Evolutionary conservation across 2,113 vertebrate species (phyloP).

Genomic region (Polypterus senegalus): DNA sequence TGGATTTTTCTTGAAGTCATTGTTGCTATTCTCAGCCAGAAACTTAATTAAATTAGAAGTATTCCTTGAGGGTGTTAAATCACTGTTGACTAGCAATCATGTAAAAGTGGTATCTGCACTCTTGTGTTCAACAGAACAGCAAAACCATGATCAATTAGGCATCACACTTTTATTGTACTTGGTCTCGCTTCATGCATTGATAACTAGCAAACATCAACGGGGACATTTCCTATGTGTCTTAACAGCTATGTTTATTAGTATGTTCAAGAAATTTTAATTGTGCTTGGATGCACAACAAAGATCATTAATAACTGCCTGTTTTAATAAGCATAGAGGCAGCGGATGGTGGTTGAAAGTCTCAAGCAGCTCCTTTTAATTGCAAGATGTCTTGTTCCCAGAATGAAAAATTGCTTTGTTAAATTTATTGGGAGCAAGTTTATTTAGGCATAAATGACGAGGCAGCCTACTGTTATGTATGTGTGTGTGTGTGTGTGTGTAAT

Average conservation of each 20-base stretch:
- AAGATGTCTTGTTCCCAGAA: slow-evolving; percentile 2
- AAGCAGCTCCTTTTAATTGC: slow-evolving; percentile 18
- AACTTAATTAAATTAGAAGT: slow-evolving; percentile 8
- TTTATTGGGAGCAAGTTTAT: slow-evolving; percentile 21
- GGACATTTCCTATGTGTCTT: slow-evolving; percentile 1
- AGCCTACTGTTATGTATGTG: background rate
- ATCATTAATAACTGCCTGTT: slow-evolving; percentile 7
- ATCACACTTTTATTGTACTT: slow-evolving; percentile 5
- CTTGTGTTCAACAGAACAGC: background rate
- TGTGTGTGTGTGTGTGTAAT: too few species aligned
- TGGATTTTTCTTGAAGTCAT: background rate
- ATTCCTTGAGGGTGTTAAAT: background rate
- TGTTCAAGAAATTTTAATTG: slow-evolving; percentile 5
- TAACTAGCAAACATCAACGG: slow-evolving; percentile 1
- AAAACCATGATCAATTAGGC: background rate
- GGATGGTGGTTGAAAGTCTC: slow-evolving; percentile 20
- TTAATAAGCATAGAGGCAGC: background rate
- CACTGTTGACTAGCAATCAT: background rate
- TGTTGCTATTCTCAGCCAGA: slow-evolving; percentile 4
- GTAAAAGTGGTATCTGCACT: background rate
- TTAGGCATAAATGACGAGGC: slow-evolving; percentile 12
- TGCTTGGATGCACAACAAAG: slow-evolving; percentile 6
- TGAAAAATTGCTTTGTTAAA: slow-evolving; percentile 25
- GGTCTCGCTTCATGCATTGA: slow-evolving; percentile 1
- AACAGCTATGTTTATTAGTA: background rate